Evolutionary conservation across 2,888 invertebrate species (phyloP).

Genomic region (Orchesellides sinensis): DNA sequence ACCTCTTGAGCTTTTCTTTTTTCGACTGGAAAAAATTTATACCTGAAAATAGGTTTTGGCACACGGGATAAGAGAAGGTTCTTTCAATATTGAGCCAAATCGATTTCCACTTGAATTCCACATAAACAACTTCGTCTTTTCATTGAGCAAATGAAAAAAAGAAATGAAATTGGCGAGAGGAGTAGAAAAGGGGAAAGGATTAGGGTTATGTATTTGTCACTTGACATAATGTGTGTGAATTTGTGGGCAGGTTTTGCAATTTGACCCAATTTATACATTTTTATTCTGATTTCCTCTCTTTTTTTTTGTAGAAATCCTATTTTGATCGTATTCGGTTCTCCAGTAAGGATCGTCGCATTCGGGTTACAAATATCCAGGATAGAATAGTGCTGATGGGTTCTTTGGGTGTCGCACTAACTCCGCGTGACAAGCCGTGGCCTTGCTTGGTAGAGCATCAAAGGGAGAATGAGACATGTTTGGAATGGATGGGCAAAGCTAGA

Average conservation of each 20-base stretch:
- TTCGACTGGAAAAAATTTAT: constrained; percentile 4
- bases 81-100: constrained; percentile 44
- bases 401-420: constrained; percentile 79
- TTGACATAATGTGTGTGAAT: constrained; percentile 64
- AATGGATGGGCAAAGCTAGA: constrained; percentile 88
- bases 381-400: constrained; percentile 84
- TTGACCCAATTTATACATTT: constrained; percentile 63
- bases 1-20: constrained; percentile 50
- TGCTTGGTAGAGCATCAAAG: constrained; percentile 78
- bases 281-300: neutral
- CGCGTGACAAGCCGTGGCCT: constrained; percentile 73
- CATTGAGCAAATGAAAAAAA: neutral
- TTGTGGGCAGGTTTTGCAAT: no score
- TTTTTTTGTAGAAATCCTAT: constrained; percentile 82
- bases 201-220: constrained; percentile 61
- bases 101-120: constrained; percentile 63
- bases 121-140: constrained; percentile 10
- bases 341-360: constrained; percentile 85
- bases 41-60: constrained; percentile 16
- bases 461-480: constrained; percentile 86
- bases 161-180: constrained; percentile 23
- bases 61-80: neutral
- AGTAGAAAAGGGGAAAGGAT: constrained; percentile 41
- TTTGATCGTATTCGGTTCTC: constrained; percentile 90
- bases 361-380: constrained; percentile 85